Conservation (phyloP, 1,140 invertebrate genomes). For the Proales similis region DNA sequence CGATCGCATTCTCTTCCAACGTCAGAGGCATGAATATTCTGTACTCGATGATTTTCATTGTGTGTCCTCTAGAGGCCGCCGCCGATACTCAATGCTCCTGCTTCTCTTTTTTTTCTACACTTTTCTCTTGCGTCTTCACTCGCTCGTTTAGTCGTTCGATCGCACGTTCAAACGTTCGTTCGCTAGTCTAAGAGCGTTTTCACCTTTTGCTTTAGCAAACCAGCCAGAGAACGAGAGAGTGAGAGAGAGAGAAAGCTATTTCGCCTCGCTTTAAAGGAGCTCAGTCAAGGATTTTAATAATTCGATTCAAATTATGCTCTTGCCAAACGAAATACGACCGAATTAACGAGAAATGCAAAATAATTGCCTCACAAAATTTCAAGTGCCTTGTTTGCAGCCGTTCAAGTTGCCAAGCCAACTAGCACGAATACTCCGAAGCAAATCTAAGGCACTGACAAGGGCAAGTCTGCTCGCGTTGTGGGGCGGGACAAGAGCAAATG, state of each 20-base stretch:
- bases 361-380: background rate
- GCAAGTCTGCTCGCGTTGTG: background rate
- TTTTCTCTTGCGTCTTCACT: background rate
- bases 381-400: background rate
- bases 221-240: background rate
- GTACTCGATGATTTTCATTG: constrained; percentile 38
- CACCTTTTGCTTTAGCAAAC: background rate
- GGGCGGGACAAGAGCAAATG: no score
- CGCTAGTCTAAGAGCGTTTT: background rate
- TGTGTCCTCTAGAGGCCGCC: no score
- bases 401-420: background rate
- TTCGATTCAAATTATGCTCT: background rate
- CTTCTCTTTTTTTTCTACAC: constrained; percentile 2
- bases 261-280: background rate
- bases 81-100: no score
- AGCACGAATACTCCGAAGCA: background rate
- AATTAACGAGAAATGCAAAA: background rate
- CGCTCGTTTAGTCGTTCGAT: constrained; percentile 4
- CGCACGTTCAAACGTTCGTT: background rate
- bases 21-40: constrained; percentile 36
- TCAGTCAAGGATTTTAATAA: background rate
- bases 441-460: background rate
- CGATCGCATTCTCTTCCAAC: constrained; percentile 79
- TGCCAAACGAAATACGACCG: background rate
- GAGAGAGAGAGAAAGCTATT: background rate